Conservation (phyloP, 2,113 vertebrate genomes). For the Anseranas semipalmata region DNA sequence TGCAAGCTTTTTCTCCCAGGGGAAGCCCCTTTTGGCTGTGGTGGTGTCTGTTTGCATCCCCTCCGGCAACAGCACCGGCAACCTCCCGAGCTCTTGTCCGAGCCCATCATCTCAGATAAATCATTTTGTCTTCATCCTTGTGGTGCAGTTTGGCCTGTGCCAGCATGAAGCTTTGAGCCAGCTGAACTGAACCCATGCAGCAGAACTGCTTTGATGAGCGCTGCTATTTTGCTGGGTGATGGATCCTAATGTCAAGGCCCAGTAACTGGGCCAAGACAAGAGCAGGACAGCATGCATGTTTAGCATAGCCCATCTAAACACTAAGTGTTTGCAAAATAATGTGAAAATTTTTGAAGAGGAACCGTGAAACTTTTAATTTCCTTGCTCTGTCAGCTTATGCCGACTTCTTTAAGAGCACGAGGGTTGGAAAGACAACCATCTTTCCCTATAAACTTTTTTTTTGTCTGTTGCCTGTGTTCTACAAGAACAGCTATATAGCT, state of each 20-base stretch:
- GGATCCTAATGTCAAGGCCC: not conserved
- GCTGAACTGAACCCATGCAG: not conserved
- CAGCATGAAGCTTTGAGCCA: accelerated
- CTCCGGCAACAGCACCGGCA: not conserved
- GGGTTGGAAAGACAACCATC: not conserved
- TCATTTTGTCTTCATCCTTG: not conserved
- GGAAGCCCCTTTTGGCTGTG: not conserved
- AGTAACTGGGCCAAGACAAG: not conserved
- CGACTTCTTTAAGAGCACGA: not conserved
- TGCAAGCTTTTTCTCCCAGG: not conserved
- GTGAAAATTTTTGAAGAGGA: not conserved
- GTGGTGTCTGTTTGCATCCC: not conserved
- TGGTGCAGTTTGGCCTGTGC: not conserved
- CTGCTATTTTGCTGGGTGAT: not conserved
- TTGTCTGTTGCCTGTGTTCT: not conserved
- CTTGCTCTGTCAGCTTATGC: not conserved
- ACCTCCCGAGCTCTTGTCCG: not conserved
- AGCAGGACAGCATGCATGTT: not conserved
- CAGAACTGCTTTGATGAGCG: not conserved
- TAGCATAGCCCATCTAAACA: not conserved
- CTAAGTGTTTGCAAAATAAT: not conserved
- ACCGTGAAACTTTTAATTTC: not conserved
- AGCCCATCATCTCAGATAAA: not conserved
- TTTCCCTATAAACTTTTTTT: not conserved
- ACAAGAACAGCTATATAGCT: not conserved